Base-by-base conservation (phyloP, 1,140 invertebrate species). In the Heliconius melpomene region DNA sequence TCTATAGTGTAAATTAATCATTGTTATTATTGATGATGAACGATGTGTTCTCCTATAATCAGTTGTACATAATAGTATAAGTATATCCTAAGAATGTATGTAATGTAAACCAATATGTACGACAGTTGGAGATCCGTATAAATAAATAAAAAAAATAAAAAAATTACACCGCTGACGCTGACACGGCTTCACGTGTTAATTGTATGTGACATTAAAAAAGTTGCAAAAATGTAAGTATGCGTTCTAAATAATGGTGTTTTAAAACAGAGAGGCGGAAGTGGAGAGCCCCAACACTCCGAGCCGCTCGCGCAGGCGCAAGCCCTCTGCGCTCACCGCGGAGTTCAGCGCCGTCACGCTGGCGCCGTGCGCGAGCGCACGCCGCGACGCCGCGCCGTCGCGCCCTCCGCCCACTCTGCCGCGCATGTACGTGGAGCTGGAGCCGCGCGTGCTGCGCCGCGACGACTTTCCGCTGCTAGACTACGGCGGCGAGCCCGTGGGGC, bases 371-470 rank as follows among this genome's bases (percentile, higher is more conserved):
- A 7, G 85, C 89, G 11, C 85, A 88, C 52, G 57, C 78, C 40
- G 88, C 29, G 87, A 77, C 20, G 87, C 87, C n/a, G 86, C 80
- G n/a, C 86, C 86, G 54, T 86, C 85, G 32, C 86, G 84, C 60
- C 84, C 85, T 29, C 83, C 86, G 38, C 83, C 84, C 26, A 26
- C 60, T 23, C 60, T 94, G 80, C 91, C 92, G 54, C 88, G 90
- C 74, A 74, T 87, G 60, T 91, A 90, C 85, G 82, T 91, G 36
- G 89, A 93, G 82, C 89, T 94, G 81, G 93, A 92, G 84, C 91
- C 93, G 40, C 86, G 93, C 26, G 81, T 82, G 52, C 84, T 88
- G 40, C 80, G 85, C 40, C 83, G 79, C 29, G 77, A 82, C 72
- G 91, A 91, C 82, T 77, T 81, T n/a, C 89, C 87, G 72, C 86